Conservation (phyloP, 2,113 vertebrate species). For the Tursiops truncatus region DNA sequence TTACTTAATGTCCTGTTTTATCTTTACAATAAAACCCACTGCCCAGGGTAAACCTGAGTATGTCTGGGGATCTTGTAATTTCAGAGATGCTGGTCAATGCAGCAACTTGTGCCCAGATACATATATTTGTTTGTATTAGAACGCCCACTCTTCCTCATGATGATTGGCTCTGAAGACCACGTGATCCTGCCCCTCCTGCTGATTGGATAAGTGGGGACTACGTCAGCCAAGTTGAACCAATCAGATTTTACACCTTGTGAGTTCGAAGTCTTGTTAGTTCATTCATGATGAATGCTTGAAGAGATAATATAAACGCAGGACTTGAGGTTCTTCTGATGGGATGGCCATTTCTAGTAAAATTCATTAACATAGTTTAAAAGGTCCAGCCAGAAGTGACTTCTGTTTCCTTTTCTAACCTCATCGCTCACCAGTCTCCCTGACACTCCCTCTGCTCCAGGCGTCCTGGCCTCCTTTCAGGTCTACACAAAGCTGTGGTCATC, state of each 20-base stretch:
- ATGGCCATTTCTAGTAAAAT: not conserved
- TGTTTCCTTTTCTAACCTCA: not conserved
- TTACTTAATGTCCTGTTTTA: not conserved
- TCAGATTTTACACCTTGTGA: not conserved
- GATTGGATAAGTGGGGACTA: rapidly evolving
- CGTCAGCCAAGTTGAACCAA: not conserved
- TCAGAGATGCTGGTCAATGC: not conserved
- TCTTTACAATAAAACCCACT: not conserved
- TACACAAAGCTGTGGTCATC: too few species aligned
- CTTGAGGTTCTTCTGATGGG: not conserved
- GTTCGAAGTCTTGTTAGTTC: not conserved
- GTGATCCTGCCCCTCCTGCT: not conserved
- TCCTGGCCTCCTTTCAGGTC: not conserved
- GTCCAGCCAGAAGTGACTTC: not conserved
- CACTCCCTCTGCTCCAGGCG: too few species aligned
- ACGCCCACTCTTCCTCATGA: not conserved
- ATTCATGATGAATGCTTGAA: not conserved
- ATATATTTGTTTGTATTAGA: not conserved
- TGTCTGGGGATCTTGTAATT: not conserved
- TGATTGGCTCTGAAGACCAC: too few species aligned
- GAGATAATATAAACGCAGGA: too few species aligned
- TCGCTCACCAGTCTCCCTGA: not conserved
- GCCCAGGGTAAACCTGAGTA: not conserved
- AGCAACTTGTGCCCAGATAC: not conserved
- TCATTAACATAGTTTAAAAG: not conserved